Base-by-base conservation (phyloP, 92 coral and sea anemone genomes). In the Actinernus sp. region DNA sequence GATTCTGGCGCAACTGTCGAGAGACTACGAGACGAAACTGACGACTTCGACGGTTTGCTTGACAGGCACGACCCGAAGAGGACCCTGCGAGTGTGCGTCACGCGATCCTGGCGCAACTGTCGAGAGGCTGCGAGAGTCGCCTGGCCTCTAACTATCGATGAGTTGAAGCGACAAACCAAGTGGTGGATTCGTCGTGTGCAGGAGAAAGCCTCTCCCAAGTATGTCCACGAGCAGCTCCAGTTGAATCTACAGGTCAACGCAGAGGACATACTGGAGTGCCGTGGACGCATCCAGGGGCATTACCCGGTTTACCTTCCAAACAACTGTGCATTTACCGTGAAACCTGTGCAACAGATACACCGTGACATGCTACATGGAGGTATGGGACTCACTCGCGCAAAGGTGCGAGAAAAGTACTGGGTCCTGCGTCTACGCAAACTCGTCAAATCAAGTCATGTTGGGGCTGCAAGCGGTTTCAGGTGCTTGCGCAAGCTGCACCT, bases 291-390 rank as follows among this genome's bases (percentile, higher is more conserved):
- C n/a, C n/a, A n/a, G n/a, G n/a, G n/a, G n/a, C n/a, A n/a, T n/a
- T n/a, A n/a, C n/a, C n/a, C n/a, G n/a, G n/a, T n/a, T n/a, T n/a
- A n/a, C n/a, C n/a, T n/a, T n/a, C 82, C 88, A 8, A 71, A 73
- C 19, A 55, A 49, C 20, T 50, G 44, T 30, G 21, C 32, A 13
- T 58, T 73, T 45, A 58, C 88, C 13, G 70, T 34, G 67, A 82
- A 82, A 33, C 25, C 57, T 16, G 76, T 82, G 19, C 54, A 44
- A 27, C 56, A 23, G 14, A 65, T 62, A 3, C 82, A 82, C 40
- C 48, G n/a, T 22, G 36, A 38, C 32, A 64, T 81, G 1, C 71
- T 58, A 12, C 66, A 53, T 22, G 74, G 77, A 47, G 79, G 86
- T 13, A 29, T 79, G 14, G 58, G 49, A 21, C 34, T 60, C 7